These are phyloP conservation scores for Carassius carassius DNA, from an alignment of 2,113 vertebrate genomes.

Conservation along the genomic window DNA sequence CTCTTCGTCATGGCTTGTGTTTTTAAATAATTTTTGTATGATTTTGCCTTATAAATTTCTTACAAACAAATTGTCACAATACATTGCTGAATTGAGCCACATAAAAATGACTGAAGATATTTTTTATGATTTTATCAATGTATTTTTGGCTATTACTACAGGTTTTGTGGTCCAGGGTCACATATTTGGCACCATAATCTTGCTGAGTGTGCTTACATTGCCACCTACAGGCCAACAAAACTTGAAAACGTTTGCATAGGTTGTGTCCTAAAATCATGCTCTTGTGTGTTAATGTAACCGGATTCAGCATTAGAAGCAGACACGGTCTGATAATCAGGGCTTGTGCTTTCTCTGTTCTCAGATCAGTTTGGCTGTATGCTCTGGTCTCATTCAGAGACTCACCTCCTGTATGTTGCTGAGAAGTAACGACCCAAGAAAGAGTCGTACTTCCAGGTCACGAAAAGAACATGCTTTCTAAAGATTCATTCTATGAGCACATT, in stretches of 20 bases:
- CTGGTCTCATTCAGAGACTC: constrained; percentile 97
- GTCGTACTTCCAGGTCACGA: constrained; percentile 88
- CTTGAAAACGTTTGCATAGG: background rate
- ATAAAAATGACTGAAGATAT: background rate
- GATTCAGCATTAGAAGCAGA: background rate
- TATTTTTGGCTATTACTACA: too few species aligned
- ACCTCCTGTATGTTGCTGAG: constrained; percentile 95
- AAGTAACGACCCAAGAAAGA: constrained; percentile 89
- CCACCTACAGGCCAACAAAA: background rate
- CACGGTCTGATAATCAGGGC: background rate
- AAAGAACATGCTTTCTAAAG: background rate
- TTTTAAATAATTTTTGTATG: too few species aligned
- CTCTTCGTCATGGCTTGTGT: too few species aligned
- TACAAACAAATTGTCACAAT: too few species aligned
- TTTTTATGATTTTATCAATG: too few species aligned
- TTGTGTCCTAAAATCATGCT: background rate
- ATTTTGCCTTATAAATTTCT: too few species aligned
- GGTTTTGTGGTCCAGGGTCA: too few species aligned
- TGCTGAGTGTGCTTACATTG: background rate
- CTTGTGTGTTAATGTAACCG: too few species aligned
- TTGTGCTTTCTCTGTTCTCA: constrained; percentile 58
- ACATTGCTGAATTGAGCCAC: background rate
- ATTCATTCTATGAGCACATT: background rate
- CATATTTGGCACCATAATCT: background rate
- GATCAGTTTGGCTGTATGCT: constrained; percentile 94